Evolutionary conservation across 2,797 vertebrate species (phyloP).

Genomic region (Onychomys leucogaster): DNA sequence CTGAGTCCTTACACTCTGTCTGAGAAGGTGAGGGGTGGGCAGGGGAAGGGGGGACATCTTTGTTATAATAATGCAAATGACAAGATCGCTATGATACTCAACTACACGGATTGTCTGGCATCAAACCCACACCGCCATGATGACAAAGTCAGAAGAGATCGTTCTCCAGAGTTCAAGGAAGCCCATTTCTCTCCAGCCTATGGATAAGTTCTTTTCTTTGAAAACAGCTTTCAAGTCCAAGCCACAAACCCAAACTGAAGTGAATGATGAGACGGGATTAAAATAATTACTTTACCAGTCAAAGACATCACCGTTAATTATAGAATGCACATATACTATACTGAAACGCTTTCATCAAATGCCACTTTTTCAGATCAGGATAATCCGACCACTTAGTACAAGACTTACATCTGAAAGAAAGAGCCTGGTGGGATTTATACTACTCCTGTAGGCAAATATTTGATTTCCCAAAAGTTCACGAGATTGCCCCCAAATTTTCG

Average conservation of each 20-base stretch:
- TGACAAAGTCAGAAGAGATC: slow-evolving; percentile 68
- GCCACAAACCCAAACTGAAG: slow-evolving; percentile 63
- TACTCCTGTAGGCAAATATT: slow-evolving; percentile 52
- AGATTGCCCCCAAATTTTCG: slow-evolving; percentile 58
- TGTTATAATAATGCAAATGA: slow-evolving; percentile 48
- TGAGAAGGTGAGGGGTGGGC: not conserved
- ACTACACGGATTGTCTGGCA: slow-evolving; percentile 17
- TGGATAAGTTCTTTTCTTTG: slow-evolving; percentile 73
- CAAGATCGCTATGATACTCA: slow-evolving; percentile 34
- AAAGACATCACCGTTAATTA: slow-evolving; percentile 68
- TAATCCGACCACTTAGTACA: slow-evolving; percentile 69
- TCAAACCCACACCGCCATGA: slow-evolving; percentile 52
- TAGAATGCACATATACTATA: slow-evolving; percentile 44
- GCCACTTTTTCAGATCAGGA: slow-evolving; percentile 65
- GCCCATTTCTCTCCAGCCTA: slow-evolving; percentile 50
- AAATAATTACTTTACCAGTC: slow-evolving; percentile 72
- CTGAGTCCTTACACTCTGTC: slow-evolving; percentile 28
- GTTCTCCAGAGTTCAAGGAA: slow-evolving; percentile 43
- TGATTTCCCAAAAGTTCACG: slow-evolving; percentile 59
- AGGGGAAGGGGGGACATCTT: not conserved
- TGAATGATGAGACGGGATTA: slow-evolving; percentile 67
- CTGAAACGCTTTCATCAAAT: slow-evolving; percentile 72
- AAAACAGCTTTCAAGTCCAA: slow-evolving; percentile 68
- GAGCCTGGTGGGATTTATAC: slow-evolving; percentile 68
- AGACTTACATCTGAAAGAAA: slow-evolving; percentile 68